phyloP scores from a whole-genome alignment of 2,113 vertebrate species.

The Phaethon lepturus region DNA sequence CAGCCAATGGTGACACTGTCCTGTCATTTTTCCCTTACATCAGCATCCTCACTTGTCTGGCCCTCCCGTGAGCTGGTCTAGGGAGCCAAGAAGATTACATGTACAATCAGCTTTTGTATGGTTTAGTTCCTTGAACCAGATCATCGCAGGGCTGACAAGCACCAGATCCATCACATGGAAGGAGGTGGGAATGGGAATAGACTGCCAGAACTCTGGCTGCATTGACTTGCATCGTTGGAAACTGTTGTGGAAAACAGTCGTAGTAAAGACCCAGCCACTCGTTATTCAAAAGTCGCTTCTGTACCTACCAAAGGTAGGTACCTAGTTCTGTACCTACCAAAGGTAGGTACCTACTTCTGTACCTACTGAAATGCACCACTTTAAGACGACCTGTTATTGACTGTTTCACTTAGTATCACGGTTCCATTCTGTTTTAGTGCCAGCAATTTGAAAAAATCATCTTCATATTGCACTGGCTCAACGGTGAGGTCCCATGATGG shows the following conservation, averaged over 20 bases:
- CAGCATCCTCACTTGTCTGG: not conserved
- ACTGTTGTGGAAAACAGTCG: not conserved
- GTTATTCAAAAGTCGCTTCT: not conserved
- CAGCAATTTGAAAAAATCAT: not conserved
- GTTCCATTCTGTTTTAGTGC: not conserved
- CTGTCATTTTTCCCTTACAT: not conserved
- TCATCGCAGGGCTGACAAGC: not conserved
- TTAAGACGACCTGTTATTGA: not conserved
- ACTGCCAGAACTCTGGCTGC: not conserved
- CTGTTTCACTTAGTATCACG: not conserved
- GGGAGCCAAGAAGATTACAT: conserved; percentile 13
- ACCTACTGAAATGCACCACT: not conserved
- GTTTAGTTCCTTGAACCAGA: conserved; percentile 31
- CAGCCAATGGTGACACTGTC: not conserved
- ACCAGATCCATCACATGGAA: not conserved
- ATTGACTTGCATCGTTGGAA: fast-evolving
- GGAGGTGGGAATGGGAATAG: not conserved
- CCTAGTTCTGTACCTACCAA: not conserved
- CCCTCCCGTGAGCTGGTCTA: not conserved
- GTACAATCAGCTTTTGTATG: not conserved
- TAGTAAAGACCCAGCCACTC: not conserved
- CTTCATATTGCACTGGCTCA: not conserved
- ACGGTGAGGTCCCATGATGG: not conserved
- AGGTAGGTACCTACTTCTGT: too few species aligned
- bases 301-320: not conserved